Evolutionary conservation across 1,140 invertebrate genomes (phyloP).

Genomic region (Oedothorax gibbosus): DNA sequence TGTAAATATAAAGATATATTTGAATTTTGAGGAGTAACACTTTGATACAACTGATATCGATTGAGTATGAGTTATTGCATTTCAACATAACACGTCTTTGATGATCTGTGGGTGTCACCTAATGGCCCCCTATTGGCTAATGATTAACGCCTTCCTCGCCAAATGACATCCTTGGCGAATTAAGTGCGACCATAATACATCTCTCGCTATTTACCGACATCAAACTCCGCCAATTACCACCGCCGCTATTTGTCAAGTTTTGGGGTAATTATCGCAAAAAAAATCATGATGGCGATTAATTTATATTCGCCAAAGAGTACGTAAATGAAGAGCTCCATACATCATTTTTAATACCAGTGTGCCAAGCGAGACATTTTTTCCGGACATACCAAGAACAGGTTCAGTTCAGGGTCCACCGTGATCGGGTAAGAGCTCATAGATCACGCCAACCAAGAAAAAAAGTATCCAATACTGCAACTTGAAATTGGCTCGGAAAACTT

Average conservation of each 20-base stretch:
- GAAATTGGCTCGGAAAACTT: too few relatives aligned
- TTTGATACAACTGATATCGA: too few relatives aligned
- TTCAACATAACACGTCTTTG: too few relatives aligned
- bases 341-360: conserved; percentile 50
- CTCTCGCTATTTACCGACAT: conserved; percentile 20
- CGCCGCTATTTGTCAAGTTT: conserved; percentile 41
- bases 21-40: too few relatives aligned
- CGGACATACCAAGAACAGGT: conserved; percentile 41
- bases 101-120: conserved; percentile 27
- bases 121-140: not conserved
- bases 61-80: too few relatives aligned
- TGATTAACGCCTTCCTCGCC: conserved; percentile 25
- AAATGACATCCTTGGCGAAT: conserved; percentile 33
- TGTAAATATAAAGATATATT: too few relatives aligned
- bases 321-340: conserved; percentile 38
- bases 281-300: conserved; percentile 24
- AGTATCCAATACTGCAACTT: too few relatives aligned
- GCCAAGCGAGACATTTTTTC: conserved; percentile 23
- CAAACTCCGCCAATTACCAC: conserved; percentile 32
- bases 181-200: conserved; percentile 26
- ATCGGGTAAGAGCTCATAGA: conserved; percentile 41
- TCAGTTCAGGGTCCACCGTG: conserved; percentile 10
- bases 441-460: not conserved
- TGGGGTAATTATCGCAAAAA: conserved; percentile 22
- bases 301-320: conserved; percentile 36